Base-by-base conservation (phyloP, 2,113 vertebrate species). In the Urocitellus parryii region DNA sequence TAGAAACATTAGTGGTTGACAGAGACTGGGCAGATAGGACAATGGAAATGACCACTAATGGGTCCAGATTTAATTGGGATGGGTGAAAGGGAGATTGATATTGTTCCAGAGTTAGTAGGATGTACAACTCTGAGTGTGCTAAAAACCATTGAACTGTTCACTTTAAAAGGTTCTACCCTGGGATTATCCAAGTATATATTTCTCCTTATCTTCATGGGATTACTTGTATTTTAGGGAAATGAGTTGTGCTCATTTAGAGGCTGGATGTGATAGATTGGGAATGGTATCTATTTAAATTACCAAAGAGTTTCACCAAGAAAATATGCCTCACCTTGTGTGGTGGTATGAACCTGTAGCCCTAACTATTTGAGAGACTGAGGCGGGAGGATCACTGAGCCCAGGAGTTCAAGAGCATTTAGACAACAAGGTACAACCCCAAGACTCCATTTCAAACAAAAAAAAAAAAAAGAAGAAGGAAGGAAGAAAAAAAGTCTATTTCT, bases 221-320 rank as follows among this genome's bases (percentile, higher is more conserved):
- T 72, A 73, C 51, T 85, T 89, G 48, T 8, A 72, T 20, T 70
- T 72, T 90, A 34, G 20, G 29, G 58, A 4, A n/a, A 34, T 88
- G 25, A 58, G 34, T 37, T 92, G 72, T 93, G 37, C 34, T 88
- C 73, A 70, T 45, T 93, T 93, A 88, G 67, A 93, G 61, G 18
- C 25, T 79, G 70, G 48, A 77, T 5, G 22, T 70, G 58, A 80
- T 17, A 27, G 70, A 93, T 12, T 63, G 45, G 68, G 51, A 24
- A 77, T 76, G 25, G 16, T 20, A 22, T 83, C 53, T 87, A 13
- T 56, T 85, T 83, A 85, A 58, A 29, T 90, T 81, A 22, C 78
- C 13, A 29, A 65, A n/a, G 18, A 29, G 45, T 85, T 68, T 91
- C 73, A 95, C 58, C 22, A 51, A 81, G 56, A 82, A 96, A 68